Base-by-base conservation (phyloP, 1,140 invertebrate species). In the Trinorchestia longiramus region DNA sequence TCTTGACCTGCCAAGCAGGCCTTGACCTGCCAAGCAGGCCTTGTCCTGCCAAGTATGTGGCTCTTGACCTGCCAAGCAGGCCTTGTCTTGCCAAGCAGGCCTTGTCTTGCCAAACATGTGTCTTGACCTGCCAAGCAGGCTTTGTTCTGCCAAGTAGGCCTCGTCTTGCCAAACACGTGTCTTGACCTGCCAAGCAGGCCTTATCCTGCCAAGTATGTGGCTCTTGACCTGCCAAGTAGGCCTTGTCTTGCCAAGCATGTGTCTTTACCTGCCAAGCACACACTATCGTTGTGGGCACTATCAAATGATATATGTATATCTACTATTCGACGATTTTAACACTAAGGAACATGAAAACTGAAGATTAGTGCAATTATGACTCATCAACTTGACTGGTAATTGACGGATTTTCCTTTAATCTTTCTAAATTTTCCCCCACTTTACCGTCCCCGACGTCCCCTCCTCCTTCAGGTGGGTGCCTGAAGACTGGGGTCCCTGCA, bases 401-500 rank as follows among this genome's bases (percentile, higher is more conserved):
- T n/a, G n/a, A n/a, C n/a, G n/a, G n/a, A n/a, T n/a, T n/a, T n/a
- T n/a, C n/a, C n/a, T n/a, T n/a, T n/a, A n/a, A n/a, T n/a, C n/a
- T n/a, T n/a, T n/a, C n/a, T n/a, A n/a, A n/a, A n/a, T n/a, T n/a
- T n/a, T n/a, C n/a, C n/a, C n/a, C n/a, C n/a, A n/a, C n/a, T n/a
- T n/a, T n/a, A n/a, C n/a, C n/a, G n/a, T n/a, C n/a, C 47, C 19
- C 47, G 6, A 87, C 36, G 40, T 42, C 53, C 43, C 1, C 45
- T 57, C 36, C 47, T 41, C 19, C 77, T 45, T 0, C 95, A 98
- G 98, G 96, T 98, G 98, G 98, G 97, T 97, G 53, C 97, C 97
- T 45, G 97, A 97, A 11, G 97, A 97, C 95, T 98, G 98, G 98
- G 97, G 97, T 94, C 97, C 98, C 96, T 98, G 98, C 97, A 98